Base-by-base conservation (phyloP, 2,888 invertebrate genomes). In the Alcis repandata region DNA sequence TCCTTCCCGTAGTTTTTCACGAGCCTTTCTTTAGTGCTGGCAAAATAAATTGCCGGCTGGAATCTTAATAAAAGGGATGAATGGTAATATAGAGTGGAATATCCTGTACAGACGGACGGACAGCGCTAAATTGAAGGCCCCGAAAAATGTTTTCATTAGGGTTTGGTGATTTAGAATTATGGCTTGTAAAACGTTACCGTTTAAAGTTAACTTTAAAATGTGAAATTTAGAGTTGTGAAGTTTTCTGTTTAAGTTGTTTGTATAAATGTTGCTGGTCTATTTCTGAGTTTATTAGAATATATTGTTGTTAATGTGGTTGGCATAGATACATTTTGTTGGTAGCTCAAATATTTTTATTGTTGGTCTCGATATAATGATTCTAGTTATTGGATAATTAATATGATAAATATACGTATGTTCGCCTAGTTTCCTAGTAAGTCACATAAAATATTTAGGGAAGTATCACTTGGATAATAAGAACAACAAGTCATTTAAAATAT, bases 21-120 rank as follows among this genome's bases (percentile, higher is more conserved):
- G 68, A 69, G 49, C 48, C 54, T 65, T 67, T 60, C 59, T 73
- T 71, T 73, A 67, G 63, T 67, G 49, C 65, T 65, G 63, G 51
- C 71, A 66, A 69, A 67, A 71, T 71, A 68, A 71, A 73, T 73
- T 68, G 53, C 68, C 68, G 57, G 67, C 52, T 61, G 63, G 68
- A 69, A 71, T 71, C 73, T 73, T 73, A 71, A 73, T 73, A 71
- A 73, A 72, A 66, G 67, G 67, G 69, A 71, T 73, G 68, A 70
- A 70, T 70, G 64, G 68, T 73, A 69, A 69, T 73, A 67, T 52
- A 53, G 61, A 73, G 71, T 70, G 69, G 67, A 68, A 72, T 70
- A 67, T 66, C 70, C 67, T 72, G 70, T 72, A 69, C 64, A 43
- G 46, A 57, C 45, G 51, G 45, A 57, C 65, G 59, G 59, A 59